Evolutionary conservation across 2,797 vertebrate genomes (phyloP), one percentile per base, ranked within the genome.

Genomic region (Tinamus major): DNA sequence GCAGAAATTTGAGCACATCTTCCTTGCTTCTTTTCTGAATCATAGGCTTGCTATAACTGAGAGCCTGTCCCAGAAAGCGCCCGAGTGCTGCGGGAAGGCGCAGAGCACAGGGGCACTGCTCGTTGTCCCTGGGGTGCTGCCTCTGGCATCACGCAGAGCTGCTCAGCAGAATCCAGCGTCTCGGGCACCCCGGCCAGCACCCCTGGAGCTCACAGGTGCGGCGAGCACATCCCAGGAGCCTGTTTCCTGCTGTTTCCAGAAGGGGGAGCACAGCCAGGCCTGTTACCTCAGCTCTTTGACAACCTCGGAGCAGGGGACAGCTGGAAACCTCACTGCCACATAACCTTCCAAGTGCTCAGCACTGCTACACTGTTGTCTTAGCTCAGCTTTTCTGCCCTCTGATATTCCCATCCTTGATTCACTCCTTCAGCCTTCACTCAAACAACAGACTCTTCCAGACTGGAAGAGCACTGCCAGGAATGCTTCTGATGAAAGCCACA

Each of bases 401-500:
- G 61, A 58, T 74, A 74, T 46, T 84, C 59, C 48, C 53, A 24
- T 42, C n/a, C 9, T 56, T 18, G 46, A 70, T 65, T 85, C 44
- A 89, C 16, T 56, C 59, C n/a, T 48, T 79, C 77, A 84, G 7
- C 7, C 21, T 88, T 44, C 59, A 59, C 3, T 24, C 72, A 89
- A 83, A 6, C 24, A 92, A 75, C 29, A 70, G 35, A 35, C 65
- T 89, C 64, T 26, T 9, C 6, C 48, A 53, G 35, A 53, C 51
- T 27, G 58, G 63, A 87, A 92, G 91, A 74, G 75, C 59, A 80
- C 2, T 29, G 0, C 70, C 9, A 46, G 21, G 49, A 61, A 75
- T 80, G 62, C 79, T 84, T 83, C 79, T 67, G 42, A 78, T 35
- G 75, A 94, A 93, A 93, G 44, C 56, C 64, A 29, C 56, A 58